Conservation (phyloP, 2,888 invertebrate genomes). For the Leucophora obtusa region DNA sequence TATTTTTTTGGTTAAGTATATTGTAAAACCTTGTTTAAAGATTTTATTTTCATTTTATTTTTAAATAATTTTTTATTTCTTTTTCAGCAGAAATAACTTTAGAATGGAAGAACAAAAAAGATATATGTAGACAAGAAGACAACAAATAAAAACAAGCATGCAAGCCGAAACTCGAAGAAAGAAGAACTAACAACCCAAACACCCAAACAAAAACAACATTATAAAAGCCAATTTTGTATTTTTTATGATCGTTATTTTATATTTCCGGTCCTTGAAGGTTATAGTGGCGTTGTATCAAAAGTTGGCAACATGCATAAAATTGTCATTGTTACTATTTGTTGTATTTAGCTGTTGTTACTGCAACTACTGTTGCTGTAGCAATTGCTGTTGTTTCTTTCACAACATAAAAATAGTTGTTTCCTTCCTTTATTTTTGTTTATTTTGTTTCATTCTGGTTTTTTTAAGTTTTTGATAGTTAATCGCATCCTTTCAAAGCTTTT, state of each 20-base stretch:
- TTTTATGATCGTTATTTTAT: conserved; percentile 69
- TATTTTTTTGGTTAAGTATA: too few species aligned
- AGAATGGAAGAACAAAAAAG: neutral
- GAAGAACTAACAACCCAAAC: conserved; percentile 58
- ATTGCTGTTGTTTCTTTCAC: conserved; percentile 41
- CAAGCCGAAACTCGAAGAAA: conserved; percentile 18
- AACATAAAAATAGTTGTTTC: conserved; percentile 54
- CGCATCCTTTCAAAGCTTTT: too few species aligned
- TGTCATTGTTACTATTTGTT: conserved; percentile 65
- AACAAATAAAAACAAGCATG: conserved; percentile 20
- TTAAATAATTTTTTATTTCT: conserved; percentile 17
- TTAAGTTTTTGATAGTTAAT: conserved; percentile 1
- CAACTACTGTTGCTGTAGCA: conserved; percentile 34
- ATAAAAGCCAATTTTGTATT: conserved; percentile 69
- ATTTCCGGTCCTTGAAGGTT: conserved; percentile 69
- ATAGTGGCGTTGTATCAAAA: conserved; percentile 65
- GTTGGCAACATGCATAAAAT: conserved; percentile 68
- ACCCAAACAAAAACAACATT: conserved; percentile 61
- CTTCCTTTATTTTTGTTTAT: conserved; percentile 43
- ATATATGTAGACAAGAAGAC: conserved; percentile 29
- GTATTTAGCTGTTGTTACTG: conserved; percentile 27
- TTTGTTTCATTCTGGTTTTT: conserved; percentile 1
- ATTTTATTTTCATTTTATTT: conserved; percentile 18
- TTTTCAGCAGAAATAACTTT: conserved; percentile 16
- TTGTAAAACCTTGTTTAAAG: too few species aligned